phyloP scores from a whole-genome alignment of 1,140 invertebrate species.

The Meteorus sp. region DNA sequence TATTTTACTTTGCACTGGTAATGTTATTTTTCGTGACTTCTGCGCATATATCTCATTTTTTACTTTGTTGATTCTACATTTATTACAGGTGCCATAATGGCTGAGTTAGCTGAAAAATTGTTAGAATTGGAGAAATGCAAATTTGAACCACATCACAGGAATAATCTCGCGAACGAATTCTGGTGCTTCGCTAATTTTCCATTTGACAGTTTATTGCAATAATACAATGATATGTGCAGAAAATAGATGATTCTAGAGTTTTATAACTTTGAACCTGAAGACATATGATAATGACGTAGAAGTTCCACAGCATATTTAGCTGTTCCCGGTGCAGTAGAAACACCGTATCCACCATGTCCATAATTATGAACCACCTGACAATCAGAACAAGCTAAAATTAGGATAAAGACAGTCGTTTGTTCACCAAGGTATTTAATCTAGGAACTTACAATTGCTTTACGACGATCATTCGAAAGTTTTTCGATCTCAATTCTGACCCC shows the following conservation, averaged over 20 bases:
- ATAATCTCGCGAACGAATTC: conserved; percentile 92
- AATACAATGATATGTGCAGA: conserved; percentile 4
- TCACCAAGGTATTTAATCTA: conserved; percentile 7
- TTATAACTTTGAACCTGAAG: conserved; percentile 40
- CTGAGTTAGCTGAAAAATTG: conserved; percentile 66
- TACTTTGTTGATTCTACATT: conserved; percentile 26
- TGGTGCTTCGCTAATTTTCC: conserved; percentile 87
- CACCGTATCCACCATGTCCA: conserved; percentile 89
- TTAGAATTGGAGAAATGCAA: conserved; percentile 68
- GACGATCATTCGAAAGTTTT: conserved; percentile 37
- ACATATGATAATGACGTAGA: conserved; percentile 61
- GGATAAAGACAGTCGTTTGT: neutral
- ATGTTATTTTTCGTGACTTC: conserved; percentile 20
- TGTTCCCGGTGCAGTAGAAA: conserved; percentile 85
- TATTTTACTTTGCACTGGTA: conserved; percentile 89
- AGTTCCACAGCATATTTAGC: conserved; percentile 72
- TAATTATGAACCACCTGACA: conserved; percentile 86
- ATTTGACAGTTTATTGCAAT: conserved; percentile 57
- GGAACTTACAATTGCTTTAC: conserved; percentile 36
- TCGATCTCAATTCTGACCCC: conserved; percentile 77
- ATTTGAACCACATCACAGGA: conserved; percentile 81
- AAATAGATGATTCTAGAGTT: neutral
- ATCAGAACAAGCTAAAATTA: neutral
- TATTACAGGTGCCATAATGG: conserved; percentile 74
- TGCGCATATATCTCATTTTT: neutral